Conservation (phyloP, 2,797 vertebrate genomes). For the Bovichtus variegatus region DNA sequence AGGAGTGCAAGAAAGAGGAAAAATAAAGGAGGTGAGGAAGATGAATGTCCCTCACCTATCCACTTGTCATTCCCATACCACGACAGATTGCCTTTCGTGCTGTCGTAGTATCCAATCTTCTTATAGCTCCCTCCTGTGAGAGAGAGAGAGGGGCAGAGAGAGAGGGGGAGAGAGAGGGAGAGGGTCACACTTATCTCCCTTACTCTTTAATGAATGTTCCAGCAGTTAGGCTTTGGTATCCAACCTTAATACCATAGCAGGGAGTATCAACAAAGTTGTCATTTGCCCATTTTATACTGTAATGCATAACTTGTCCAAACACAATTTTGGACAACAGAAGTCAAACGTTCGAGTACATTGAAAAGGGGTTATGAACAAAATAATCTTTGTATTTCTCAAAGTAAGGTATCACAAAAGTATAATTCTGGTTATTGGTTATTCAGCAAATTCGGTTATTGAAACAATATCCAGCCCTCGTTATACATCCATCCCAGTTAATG, state of each 20-base stretch:
- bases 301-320: not conserved
- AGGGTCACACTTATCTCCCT: slow-evolving; percentile 13
- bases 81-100: slow-evolving; percentile 94
- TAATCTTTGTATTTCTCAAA: not conserved
- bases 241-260: not conserved
- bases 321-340: not conserved
- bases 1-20: slow-evolving; percentile 47
- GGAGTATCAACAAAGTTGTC: not conserved
- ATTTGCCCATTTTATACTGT: not conserved
- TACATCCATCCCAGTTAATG: not conserved
- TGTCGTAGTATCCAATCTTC: slow-evolving; percentile 97
- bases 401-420: not conserved
- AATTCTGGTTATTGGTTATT: not conserved
- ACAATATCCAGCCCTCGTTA: not conserved
- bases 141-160: slow-evolving; percentile 7
- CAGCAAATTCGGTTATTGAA: no score
- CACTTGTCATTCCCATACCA: slow-evolving; percentile 95
- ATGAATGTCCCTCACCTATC: slow-evolving; percentile 87
- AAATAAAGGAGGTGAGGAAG: slow-evolving; percentile 39
- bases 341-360: not conserved
- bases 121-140: slow-evolving; percentile 91
- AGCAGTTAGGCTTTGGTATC: not conserved
- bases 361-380: not conserved
- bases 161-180: slow-evolving; percentile 1
- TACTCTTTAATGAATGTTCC: not conserved